phyloP scores from a whole-genome alignment of 2,888 invertebrate genomes.

The Calameuta pallipes region DNA sequence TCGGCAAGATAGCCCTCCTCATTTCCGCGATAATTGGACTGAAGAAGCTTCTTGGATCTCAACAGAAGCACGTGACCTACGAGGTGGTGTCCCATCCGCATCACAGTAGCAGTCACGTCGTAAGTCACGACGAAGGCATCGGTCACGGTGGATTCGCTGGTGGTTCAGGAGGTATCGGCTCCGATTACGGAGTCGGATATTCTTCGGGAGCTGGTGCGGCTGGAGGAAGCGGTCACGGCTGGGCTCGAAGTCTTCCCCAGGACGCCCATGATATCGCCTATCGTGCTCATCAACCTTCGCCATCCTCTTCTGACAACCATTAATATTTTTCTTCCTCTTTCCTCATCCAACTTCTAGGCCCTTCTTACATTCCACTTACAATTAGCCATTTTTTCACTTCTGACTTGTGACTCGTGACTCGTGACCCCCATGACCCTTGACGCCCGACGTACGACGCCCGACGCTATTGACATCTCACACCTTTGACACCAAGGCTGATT shows the following conservation, averaged over 20 bases:
- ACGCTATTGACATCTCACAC: too few species aligned
- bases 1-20: constrained; percentile 87
- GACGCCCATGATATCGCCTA: constrained; percentile 82
- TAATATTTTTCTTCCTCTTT: too few species aligned
- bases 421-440: too few species aligned
- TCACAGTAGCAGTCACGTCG: constrained; percentile 77
- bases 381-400: too few species aligned
- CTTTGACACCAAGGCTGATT: too few species aligned
- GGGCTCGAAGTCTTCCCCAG: constrained; percentile 75
- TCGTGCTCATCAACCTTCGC: constrained; percentile 76
- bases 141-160: constrained; percentile 69
- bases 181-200: constrained; percentile 69
- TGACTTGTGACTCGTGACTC: too few species aligned
- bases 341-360: too few species aligned
- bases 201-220: constrained; percentile 75
- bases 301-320: too few species aligned
- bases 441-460: too few species aligned
- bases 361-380: too few species aligned
- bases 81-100: constrained; percentile 89
- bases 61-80: constrained; percentile 88
- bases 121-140: constrained; percentile 75
- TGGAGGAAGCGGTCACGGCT: constrained; percentile 69
- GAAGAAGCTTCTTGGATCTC: constrained; percentile 80
- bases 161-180: constrained; percentile 70
- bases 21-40: constrained; percentile 85